Conservation (phyloP, 2,888 invertebrate species). For the Pheosia gnoma region DNA sequence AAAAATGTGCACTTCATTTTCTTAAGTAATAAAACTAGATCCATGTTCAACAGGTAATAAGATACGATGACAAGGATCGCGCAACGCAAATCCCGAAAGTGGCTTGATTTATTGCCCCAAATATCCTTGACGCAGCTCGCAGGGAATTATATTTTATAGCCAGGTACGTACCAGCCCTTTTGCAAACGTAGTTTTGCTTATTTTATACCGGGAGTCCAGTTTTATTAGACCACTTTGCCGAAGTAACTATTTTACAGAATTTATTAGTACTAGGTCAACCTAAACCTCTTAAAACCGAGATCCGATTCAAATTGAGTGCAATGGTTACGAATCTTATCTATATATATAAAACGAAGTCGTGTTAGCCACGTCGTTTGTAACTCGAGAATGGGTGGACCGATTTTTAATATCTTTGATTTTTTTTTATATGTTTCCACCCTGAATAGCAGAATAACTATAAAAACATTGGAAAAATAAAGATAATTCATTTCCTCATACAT, state of each 20-base stretch:
- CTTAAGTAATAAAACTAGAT: conserved; percentile 53
- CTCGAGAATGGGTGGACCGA: no score
- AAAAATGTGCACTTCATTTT: conserved; percentile 39
- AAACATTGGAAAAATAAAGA: no score
- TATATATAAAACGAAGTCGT: no score
- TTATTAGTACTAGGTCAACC: conserved; percentile 16
- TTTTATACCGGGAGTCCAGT: conserved; percentile 17
- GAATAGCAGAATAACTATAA: no score
- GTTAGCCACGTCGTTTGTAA: no score
- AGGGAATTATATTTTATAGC: conserved; percentile 51
- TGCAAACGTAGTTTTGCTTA: conserved; percentile 20
- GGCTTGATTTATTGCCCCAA: conserved; percentile 65
- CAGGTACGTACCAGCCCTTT: conserved; percentile 29
- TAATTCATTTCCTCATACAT: no score
- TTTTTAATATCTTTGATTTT: no score
- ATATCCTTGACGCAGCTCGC: conserved; percentile 58
- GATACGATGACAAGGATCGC: conserved; percentile 68
- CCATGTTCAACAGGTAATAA: conserved; percentile 71
- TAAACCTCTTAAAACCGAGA: no score
- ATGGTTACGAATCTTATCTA: no score
- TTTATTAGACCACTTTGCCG: conserved; percentile 20
- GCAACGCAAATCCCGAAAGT: conserved; percentile 61
- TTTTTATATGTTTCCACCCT: no score
- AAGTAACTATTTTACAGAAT: conserved; percentile 17
- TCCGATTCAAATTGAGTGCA: no score